Base-by-base conservation (phyloP, 1,140 invertebrate species). In the Scaptomyza graminum region DNA sequence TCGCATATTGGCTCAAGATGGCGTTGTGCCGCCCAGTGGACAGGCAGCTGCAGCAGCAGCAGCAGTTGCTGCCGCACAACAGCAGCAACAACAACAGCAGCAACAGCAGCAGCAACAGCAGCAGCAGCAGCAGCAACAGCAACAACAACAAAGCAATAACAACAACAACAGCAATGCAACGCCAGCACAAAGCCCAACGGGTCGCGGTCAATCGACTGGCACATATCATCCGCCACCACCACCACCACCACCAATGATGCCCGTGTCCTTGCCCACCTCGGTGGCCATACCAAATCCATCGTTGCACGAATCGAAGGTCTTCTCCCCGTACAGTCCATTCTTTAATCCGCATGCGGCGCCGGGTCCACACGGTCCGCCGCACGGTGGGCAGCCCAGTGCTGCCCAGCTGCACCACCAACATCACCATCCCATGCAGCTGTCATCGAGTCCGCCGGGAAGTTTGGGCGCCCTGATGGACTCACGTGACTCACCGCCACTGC, bases 201-300 rank as follows among this genome's bases (percentile, higher is more conserved):
- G 95, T 61, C 94, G 95, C 51, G 84, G 92, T 68, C 92, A 92
- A 92, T 92, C 67, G 46, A 50, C 60, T 9, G 69, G 68, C 31
- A 51, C 81, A 1, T 91, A 91, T 60, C 96, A 96, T 91, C 94
- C 95, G 80, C 94, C 93, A 62, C 94, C 95, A 70, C 97, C 96
- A 56, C 96, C 96, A 74, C 90, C 90, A 85, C 90, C 88, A 95
- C 96, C 94, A 75, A 92, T 92, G 91, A 82, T 92, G 83, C 90
- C 91, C 61, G 91, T 92, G 72, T 97, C 97, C 63, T 94, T 98
- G 91, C 97, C 97, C 66, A 98, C 97, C 43, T 97, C 96, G 60
- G 97, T 99, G 88, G 97, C 97, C 90, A 98, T 99, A 92, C 97
- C 97, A 56, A 99, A 99, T 93, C 98, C 97, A 44, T 97, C 97